Percentiles rank a stretch among this genome's conserved stretches.
These are phyloP conservation scores for Rugalucina vietnamica DNA, from an alignment of 2,888 invertebrate species.

Conservation along the genomic window DNA sequence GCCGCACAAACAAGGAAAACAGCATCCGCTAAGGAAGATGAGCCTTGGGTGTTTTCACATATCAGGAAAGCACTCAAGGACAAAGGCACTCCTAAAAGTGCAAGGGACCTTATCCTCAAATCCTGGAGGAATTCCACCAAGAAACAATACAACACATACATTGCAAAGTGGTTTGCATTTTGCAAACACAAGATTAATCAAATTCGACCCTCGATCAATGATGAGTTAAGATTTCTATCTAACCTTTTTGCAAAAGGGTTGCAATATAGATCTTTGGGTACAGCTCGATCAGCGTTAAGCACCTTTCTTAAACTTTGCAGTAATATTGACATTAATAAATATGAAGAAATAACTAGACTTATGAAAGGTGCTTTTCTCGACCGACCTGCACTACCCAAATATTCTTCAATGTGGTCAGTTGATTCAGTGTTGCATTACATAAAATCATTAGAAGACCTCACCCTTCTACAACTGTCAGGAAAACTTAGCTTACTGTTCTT, in stretches of 20 bases:
- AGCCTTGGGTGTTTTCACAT: constrained; percentile 22
- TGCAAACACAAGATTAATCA: constrained; percentile 38
- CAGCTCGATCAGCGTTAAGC: constrained; percentile 26
- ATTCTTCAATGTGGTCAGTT: background rate
- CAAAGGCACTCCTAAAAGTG: constrained; percentile 12
- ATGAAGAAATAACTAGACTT: constrained; percentile 31
- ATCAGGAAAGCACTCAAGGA: constrained; percentile 12
- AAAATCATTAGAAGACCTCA: background rate
- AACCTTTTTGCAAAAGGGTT: constrained; percentile 3
- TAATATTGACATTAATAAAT: constrained; percentile 19
- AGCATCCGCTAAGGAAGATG: constrained; percentile 23
- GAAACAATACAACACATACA: constrained; percentile 38
- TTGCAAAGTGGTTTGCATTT: constrained; percentile 48
- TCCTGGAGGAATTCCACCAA: constrained; percentile 29
- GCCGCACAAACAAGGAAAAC: background rate
- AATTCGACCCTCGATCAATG: constrained; percentile 30
- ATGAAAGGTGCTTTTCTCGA: constrained; percentile 33
- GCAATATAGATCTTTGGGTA: constrained; percentile 23
- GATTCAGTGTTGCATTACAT: background rate
- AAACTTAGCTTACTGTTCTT: background rate
- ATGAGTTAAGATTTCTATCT: constrained; percentile 31
- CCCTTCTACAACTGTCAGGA: background rate
- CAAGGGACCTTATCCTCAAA: constrained; percentile 16
- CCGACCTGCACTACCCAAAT: constrained; percentile 34
- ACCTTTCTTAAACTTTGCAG: background rate